Evolutionary conservation across 2,888 invertebrate genomes (phyloP), one percentile per base, ranked within the genome.

Genomic region (Ceriagrion tenellum): DNA sequence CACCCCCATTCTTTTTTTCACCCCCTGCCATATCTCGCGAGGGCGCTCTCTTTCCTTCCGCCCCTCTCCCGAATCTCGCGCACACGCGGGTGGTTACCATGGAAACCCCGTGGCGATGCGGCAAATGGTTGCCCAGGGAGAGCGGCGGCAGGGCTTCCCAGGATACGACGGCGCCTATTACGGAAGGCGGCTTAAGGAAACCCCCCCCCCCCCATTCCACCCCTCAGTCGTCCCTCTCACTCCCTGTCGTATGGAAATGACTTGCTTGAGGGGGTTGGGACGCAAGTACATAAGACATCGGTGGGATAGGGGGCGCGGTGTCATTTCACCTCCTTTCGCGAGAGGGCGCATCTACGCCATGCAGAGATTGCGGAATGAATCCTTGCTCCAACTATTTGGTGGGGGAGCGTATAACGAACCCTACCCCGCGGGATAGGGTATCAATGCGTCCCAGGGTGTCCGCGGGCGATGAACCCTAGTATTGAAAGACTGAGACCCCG

Each of bases 51-150:
- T 59, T 59, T 12, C 59, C 59, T 13, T 12, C 59, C 4, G n/a
- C n/a, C 69, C 23, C n/a, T 12, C n/a, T 12, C 20, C 20, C 59
- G 10, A 18, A 10, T 69, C 69, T 69, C n/a, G 26, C 26, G 23
- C n/a, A 59, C 59, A 59, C 59, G n/a, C 23, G 23, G 13, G 81
- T 18, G 81, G 81, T 81, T 81, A 13, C 81, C 81, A 81, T 81
- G 81, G 81, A 30, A 81, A 81, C 81, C 30, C 81, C 35, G 81
- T 81, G 81, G 81, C 81, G 81, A 81, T 81, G 81, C 81, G 81
- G 81, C 81, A 81, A 81, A 81, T 81, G 81, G 81, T 81, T 81
- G 30, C 81, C 81, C 81, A 81, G 81, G 81, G 81, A 81, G 35
- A 0, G 26, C n/a, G 69, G 69, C 26, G 47, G 2, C 47, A 20